A percentile compares a stretch with the other conserved stretches of the same genome.
Conservation (phyloP, 2,797 vertebrate species). For the Microhierax caerulescens region DNA sequence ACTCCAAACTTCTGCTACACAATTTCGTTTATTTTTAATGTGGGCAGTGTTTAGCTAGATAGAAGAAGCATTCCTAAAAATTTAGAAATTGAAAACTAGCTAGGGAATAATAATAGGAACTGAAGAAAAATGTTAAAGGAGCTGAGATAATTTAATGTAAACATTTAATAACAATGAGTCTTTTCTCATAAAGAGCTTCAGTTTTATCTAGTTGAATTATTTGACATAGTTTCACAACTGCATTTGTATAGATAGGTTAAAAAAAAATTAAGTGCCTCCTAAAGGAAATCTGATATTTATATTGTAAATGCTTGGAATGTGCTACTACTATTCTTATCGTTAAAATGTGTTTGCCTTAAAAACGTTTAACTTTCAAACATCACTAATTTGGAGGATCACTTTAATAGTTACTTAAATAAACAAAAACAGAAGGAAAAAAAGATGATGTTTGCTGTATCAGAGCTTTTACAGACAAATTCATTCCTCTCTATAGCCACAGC, state of each 20-base stretch:
- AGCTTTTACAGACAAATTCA: conserved; percentile 44
- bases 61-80: not conserved
- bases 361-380: not conserved
- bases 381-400: not conserved
- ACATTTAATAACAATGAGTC: not conserved
- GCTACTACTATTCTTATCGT: not conserved
- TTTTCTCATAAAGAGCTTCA: not conserved
- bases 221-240: not conserved
- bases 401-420: not conserved
- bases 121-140: not conserved
- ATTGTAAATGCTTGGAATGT: not conserved
- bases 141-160: not conserved
- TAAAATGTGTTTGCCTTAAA: not conserved
- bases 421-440: not conserved
- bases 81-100: not conserved
- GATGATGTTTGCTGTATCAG: not conserved
- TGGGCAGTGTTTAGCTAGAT: not conserved
- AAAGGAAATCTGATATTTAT: not conserved
- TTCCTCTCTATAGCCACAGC: conserved; percentile 56
- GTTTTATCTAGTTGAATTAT: not conserved
- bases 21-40: not conserved
- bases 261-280: not conserved
- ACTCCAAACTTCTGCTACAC: not conserved
- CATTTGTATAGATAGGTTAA: not conserved
- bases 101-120: not conserved